Evolutionary conservation across 1,140 invertebrate species (phyloP).

Genomic region (Polyergus mexicanus): DNA sequence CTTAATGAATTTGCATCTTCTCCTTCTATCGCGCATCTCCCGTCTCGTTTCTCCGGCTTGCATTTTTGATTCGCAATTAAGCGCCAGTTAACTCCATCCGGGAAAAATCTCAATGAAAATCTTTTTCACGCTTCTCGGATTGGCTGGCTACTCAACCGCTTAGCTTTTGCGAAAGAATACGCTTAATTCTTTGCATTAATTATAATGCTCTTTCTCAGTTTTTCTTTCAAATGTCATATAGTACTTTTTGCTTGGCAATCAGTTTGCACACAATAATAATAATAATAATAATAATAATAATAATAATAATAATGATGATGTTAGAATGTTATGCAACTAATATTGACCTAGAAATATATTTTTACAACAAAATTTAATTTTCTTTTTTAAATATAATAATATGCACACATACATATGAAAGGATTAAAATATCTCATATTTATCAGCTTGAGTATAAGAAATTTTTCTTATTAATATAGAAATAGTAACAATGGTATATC

Average conservation of each 20-base stretch:
- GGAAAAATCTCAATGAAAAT: slow-evolving; percentile 54
- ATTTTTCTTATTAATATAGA: neutral
- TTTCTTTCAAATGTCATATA: neutral
- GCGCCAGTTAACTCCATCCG: slow-evolving; percentile 30
- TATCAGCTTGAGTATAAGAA: neutral
- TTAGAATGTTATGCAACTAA: neutral
- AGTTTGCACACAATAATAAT: neutral
- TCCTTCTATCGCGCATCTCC: slow-evolving; percentile 41
- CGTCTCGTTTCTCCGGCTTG: slow-evolving; percentile 36
- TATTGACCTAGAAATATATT: neutral
- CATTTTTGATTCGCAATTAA: slow-evolving; percentile 61
- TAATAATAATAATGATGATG: neutral
- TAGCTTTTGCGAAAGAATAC: slow-evolving; percentile 16
- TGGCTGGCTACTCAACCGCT: slow-evolving; percentile 27
- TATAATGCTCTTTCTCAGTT: slow-evolving; percentile 4
- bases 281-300: neutral
- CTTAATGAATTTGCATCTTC: slow-evolving; percentile 74
- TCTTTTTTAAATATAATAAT: neutral
- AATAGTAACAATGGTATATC: neutral
- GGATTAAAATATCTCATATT: neutral
- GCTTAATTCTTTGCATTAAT: slow-evolving; percentile 44
- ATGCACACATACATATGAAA: neutral
- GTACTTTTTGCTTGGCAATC: neutral
- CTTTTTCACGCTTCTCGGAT: slow-evolving; percentile 30
- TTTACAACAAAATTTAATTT: neutral